Percentiles rank a stretch among this genome's conserved stretches.
These are phyloP conservation scores for Zaprionus camerounensis DNA, from an alignment of 1,140 invertebrate species.

Conservation along the genomic window DNA sequence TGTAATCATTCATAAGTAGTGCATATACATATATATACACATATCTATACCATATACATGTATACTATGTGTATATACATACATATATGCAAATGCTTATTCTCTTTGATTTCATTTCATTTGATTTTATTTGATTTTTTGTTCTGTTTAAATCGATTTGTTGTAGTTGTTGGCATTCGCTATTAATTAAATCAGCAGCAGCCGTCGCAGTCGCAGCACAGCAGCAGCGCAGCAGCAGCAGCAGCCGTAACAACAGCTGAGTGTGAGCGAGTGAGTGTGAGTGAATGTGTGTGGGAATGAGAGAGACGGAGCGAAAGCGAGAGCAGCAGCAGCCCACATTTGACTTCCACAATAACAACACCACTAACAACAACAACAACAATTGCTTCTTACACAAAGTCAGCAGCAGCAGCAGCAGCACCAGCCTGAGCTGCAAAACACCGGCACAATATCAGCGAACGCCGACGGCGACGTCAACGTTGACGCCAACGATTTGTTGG, in stretches of 20 bases:
- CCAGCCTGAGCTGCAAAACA: conserved; percentile 49
- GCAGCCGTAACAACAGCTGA: conserved; percentile 37
- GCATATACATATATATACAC: background rate
- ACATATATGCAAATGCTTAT: conserved; percentile 46
- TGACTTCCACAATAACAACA: conserved; percentile 45
- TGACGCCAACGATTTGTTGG: conserved; percentile 58
- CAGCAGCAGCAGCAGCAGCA: conserved; percentile 17
- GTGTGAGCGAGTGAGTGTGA: conserved; percentile 30
- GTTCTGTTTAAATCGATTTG: conserved; percentile 71
- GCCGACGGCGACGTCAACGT: conserved; percentile 16
- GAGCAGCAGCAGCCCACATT: conserved; percentile 45
- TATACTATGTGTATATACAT: background rate
- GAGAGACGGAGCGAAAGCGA: conserved; percentile 27
- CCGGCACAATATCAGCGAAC: conserved; percentile 42
- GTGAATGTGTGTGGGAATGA: conserved; percentile 38
- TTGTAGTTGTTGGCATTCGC: conserved; percentile 81
- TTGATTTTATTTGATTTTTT: conserved; percentile 46
- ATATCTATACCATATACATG: background rate
- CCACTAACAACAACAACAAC: conserved; percentile 35
- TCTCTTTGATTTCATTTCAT: conserved; percentile 66
- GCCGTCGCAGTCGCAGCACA: conserved; percentile 38
- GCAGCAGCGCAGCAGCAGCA: conserved; percentile 20
- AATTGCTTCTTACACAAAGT: conserved; percentile 31
- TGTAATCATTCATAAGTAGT: conserved; percentile 55
- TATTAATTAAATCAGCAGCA: conserved; percentile 77